Percentiles rank a stretch among this genome's conserved stretches.
Conservation (phyloP, 2,888 invertebrate genomes). For the Flexamia atlantica region DNA sequence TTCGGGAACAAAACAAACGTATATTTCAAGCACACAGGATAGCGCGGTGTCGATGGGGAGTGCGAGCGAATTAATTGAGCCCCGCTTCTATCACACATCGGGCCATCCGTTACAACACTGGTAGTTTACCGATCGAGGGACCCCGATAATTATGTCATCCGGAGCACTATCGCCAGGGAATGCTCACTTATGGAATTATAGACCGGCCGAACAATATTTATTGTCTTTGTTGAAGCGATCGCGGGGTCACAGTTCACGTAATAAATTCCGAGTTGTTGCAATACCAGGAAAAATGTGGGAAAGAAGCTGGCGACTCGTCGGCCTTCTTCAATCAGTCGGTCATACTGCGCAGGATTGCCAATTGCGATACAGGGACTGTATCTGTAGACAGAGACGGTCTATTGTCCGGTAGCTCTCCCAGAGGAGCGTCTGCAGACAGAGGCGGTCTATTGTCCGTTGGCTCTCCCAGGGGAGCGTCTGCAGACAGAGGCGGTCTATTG, state of each 20-base stretch:
- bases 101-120: constrained; percentile 59
- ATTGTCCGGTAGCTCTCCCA: neutral
- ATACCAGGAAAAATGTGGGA: constrained; percentile 55
- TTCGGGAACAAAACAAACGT: neutral
- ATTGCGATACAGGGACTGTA: constrained; percentile 17
- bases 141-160: constrained; percentile 61
- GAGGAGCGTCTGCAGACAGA: neutral
- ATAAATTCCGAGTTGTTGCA: constrained; percentile 58
- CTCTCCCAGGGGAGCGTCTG: too few relatives aligned
- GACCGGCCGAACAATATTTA: constrained; percentile 62
- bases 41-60: constrained; percentile 3
- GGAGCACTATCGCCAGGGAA: constrained; percentile 49
- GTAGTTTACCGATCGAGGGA: constrained; percentile 59
- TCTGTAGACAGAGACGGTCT: neutral
- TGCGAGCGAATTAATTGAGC: constrained; percentile 48
- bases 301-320: constrained; percentile 40
- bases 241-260: constrained; percentile 60
- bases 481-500: too few relatives aligned
- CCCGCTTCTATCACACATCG: constrained; percentile 31
- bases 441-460: too few relatives aligned
- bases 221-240: constrained; percentile 59
- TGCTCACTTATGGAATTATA: constrained; percentile 64
- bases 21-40: neutral
- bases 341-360: constrained; percentile 45
- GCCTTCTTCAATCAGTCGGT: constrained; percentile 46